phyloP scores from a whole-genome alignment of 2,888 invertebrate species.

The Lacanobia wlatinum region DNA sequence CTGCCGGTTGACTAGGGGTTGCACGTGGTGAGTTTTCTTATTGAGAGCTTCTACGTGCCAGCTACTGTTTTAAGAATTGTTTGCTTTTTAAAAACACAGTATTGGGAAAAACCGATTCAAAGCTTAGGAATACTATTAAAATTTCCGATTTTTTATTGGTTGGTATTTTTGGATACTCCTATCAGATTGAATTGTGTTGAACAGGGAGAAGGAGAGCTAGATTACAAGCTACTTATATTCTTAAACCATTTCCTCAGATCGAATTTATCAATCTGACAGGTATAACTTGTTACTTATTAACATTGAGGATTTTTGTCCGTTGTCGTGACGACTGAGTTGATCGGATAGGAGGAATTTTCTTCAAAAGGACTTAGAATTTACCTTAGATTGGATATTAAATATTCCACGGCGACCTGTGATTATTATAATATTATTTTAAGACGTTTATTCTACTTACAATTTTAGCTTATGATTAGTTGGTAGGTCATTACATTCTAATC shows the following conservation, averaged over 20 bases:
- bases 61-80: neutral
- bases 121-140: neutral
- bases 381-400: neutral
- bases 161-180: neutral
- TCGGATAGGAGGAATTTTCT: neutral
- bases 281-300: neutral
- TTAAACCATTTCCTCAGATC: neutral
- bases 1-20: conserved; percentile 14
- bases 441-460: neutral
- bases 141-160: neutral
- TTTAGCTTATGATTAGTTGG: neutral
- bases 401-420: neutral
- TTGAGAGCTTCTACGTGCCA: conserved; percentile 8
- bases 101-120: neutral
- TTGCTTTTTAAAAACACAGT: neutral
- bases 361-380: neutral
- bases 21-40: conserved; percentile 27
- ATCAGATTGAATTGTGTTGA: neutral
- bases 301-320: neutral
- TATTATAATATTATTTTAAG: neutral
- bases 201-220: no score
- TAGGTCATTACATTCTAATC: neutral
- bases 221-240: neutral
- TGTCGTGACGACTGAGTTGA: neutral
- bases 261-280: neutral